Percentiles rank a stretch among this genome's conserved stretches.
phyloP scores from a whole-genome alignment of 1,140 invertebrate species.

The Penaeus japonicus region DNA sequence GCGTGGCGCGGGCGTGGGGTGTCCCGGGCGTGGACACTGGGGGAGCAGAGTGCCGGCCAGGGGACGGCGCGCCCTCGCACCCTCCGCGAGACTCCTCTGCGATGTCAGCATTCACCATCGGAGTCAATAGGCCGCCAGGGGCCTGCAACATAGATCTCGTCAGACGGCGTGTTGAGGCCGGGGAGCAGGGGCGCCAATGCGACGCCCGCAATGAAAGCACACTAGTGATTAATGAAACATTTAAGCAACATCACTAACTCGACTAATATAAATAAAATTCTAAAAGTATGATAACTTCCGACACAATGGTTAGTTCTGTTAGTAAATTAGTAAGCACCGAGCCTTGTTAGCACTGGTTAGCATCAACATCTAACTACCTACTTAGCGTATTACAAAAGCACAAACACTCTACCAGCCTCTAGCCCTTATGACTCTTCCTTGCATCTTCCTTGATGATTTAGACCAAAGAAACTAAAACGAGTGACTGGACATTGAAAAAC shows the following conservation, averaged over 20 bases:
- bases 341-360: not conserved
- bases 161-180: not conserved
- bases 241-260: too few species aligned
- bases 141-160: slow-evolving; percentile 22
- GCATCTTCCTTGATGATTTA: too few species aligned
- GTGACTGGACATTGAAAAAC: too few species aligned
- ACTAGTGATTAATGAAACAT: too few species aligned
- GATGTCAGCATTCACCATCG: slow-evolving; percentile 52
- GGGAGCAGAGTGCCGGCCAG: slow-evolving; percentile 18
- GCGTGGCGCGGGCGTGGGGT: slow-evolving; percentile 46
- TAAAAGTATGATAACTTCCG: too few species aligned
- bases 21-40: slow-evolving; percentile 43
- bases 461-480: too few species aligned
- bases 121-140: slow-evolving; percentile 52
- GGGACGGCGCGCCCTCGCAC: slow-evolving; percentile 27
- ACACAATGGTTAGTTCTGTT: slow-evolving; percentile 6
- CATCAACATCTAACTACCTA: slow-evolving; percentile 8
- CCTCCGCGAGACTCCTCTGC: slow-evolving; percentile 24
- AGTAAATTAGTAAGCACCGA: slow-evolving; percentile 38
- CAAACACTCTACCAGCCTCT: too few species aligned
- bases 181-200: too few species aligned
- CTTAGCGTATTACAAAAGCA: not conserved
- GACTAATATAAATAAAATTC: too few species aligned
- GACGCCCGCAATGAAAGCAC: too few species aligned
- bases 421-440: too few species aligned